Conservation (phyloP, 2,113 vertebrate species). For the Nothocercus julius region DNA sequence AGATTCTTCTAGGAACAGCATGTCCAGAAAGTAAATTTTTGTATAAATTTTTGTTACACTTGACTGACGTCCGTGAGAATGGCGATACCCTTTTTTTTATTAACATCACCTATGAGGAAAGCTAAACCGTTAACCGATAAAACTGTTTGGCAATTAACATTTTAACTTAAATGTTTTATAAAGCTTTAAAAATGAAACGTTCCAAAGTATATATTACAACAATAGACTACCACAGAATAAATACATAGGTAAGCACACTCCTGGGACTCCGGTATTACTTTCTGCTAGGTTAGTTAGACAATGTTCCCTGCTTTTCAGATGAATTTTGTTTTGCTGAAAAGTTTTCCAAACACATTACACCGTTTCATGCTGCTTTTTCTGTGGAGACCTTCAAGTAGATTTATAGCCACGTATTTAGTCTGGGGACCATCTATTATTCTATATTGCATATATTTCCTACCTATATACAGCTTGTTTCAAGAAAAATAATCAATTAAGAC, state of each 20-base stretch:
- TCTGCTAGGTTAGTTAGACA: not conserved
- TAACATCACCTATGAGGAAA: constrained; percentile 30
- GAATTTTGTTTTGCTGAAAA: not conserved
- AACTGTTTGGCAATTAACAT: not conserved
- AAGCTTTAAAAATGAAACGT: constrained; percentile 61
- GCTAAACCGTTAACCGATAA: constrained; percentile 49
- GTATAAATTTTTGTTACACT: not conserved
- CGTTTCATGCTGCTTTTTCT: not conserved
- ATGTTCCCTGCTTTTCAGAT: not conserved
- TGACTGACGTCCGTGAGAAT: constrained; percentile 34
- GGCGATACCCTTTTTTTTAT: constrained; percentile 1
- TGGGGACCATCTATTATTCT: constrained; percentile 49
- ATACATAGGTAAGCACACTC: constrained; percentile 49
- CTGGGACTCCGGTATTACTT: not conserved
- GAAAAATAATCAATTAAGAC: constrained; percentile 76
- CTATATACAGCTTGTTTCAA: constrained; percentile 73
- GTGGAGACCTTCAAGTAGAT: constrained; percentile 11
- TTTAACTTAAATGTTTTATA: constrained; percentile 50
- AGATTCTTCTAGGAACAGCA: not conserved
- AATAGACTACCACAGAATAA: constrained; percentile 64
- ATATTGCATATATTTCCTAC: constrained; percentile 48
- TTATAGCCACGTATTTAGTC: constrained; percentile 56
- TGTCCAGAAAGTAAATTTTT: not conserved
- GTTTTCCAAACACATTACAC: not conserved
- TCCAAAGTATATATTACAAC: constrained; percentile 62